A percentile compares a stretch with the other conserved stretches of the same genome.
Conservation (phyloP, 92 coral and sea anemone genomes). For the Actinernus sp. region DNA sequence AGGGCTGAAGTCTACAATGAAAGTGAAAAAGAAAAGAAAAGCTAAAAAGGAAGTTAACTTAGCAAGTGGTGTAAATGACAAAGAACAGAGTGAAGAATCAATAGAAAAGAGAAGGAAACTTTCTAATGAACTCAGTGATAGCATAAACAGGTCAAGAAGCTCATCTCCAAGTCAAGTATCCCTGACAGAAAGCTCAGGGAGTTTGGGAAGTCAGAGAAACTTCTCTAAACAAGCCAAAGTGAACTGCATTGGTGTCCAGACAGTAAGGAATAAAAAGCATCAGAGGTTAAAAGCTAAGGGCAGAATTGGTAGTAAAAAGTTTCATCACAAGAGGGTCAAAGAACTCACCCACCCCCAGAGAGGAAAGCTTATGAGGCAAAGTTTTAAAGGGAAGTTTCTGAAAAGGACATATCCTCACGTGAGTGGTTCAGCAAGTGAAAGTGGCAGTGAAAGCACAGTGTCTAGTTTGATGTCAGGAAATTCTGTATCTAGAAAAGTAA, state of each 20-base stretch:
- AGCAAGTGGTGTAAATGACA: not conserved
- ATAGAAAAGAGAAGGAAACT: slow-evolving; percentile 10
- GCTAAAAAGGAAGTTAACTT: not conserved
- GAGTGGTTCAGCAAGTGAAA: not conserved
- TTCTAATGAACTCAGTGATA: slow-evolving; percentile 33
- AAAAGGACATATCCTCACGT: slow-evolving; percentile 15
- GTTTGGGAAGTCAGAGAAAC: not conserved
- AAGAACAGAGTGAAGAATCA: not conserved
- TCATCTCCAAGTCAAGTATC: slow-evolving; percentile 6
- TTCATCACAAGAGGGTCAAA: not conserved
- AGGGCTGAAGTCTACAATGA: not conserved
- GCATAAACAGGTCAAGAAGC: slow-evolving; percentile 20
- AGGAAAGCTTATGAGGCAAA: not conserved
- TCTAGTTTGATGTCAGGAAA: slow-evolving; percentile 15
- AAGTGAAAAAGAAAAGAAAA: slow-evolving; percentile 2
- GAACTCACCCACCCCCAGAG: not conserved
- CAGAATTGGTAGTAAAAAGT: slow-evolving; percentile 10
- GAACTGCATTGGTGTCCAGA: not conserved
- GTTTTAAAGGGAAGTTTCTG: slow-evolving; percentile 4
- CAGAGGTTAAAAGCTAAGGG: not conserved
- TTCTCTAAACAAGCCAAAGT: not conserved
- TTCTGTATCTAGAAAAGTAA: not conserved
- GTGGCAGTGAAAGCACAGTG: slow-evolving; percentile 35
- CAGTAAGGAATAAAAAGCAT: not conserved
- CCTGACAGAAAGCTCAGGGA: slow-evolving; percentile 3